Evolutionary conservation across 2,888 invertebrate species (phyloP).

Genomic region (Ypsolopha sequella): DNA sequence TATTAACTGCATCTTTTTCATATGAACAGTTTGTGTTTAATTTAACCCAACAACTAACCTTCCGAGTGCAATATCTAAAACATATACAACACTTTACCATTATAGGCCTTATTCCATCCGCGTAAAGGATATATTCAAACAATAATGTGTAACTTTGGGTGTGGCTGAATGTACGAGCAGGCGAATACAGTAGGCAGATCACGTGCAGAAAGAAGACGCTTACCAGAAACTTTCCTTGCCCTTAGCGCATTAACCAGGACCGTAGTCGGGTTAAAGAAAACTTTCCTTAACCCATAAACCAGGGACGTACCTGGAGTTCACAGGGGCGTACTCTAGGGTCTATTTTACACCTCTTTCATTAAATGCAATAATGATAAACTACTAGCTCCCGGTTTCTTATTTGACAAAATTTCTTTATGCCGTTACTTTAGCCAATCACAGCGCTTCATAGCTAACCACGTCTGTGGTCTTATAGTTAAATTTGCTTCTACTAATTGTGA

Average conservation of each 20-base stretch:
- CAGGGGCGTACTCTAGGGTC: neutral
- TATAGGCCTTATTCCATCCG: too few species aligned
- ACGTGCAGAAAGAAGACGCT: conserved; percentile 63
- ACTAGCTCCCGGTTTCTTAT: too few species aligned
- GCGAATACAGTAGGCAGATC: conserved; percentile 36
- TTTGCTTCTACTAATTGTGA: too few species aligned
- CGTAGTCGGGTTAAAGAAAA: conserved; percentile 5
- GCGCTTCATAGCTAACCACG: too few species aligned
- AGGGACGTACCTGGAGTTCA: conserved; percentile 15
- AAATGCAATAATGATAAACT: neutral
- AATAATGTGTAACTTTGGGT: too few species aligned
- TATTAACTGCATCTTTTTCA: too few species aligned
- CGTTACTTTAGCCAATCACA: too few species aligned
- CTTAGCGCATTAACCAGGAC: conserved; percentile 62
- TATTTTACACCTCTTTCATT: neutral
- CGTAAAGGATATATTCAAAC: too few species aligned
- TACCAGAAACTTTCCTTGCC: conserved; percentile 65
- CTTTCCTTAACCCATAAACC: conserved; percentile 65
- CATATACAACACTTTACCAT: too few species aligned
- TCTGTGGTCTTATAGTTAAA: too few species aligned
- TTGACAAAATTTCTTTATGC: too few species aligned
- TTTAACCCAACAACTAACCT: neutral
- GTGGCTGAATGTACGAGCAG: neutral
- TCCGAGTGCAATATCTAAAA: neutral
- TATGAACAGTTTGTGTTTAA: neutral